Base-by-base conservation (phyloP, 2,797 vertebrate genomes). In the Brachyrhaphis roseni region DNA sequence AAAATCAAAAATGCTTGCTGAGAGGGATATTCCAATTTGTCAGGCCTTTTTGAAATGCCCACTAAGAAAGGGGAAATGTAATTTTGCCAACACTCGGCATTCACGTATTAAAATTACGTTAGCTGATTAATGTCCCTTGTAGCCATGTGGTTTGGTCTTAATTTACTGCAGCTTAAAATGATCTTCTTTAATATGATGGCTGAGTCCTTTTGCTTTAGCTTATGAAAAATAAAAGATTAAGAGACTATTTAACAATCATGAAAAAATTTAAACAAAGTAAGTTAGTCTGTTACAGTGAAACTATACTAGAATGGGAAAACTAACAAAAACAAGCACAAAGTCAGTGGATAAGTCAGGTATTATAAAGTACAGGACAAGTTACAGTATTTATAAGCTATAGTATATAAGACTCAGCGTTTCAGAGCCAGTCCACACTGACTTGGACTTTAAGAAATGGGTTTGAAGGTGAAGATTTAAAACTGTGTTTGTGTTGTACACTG, bases 131-230 rank as follows among this genome's bases (percentile, higher is more conserved):
- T 18, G 16, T 11, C 23, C 51, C 51, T 26, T 53, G 51, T 1
- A 12, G 26, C 26, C 11, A 28, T 59, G 11, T 59, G 15, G 4
- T 74, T 59, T 36, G 0, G 16, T 10, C 45, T 53, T 43, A 18
- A 72, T 72, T 75, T 73, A 74, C 77, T 39, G 76, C 53, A 36
- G 34, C 15, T 47, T 82, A 23, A 78, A 3, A 79, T 45, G 8
- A 83, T 76, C 66, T 49, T 31, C 16, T 79, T 74, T 59, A 71
- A 81, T 74, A 41, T 79, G 23, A 46, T 73, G 62, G 31, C 15
- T 36, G 45, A 64, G 62, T 20, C 8, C 62, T 20, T 34, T 64
- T 1, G 1, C 34, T 64, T 18, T 39, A 31, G 16, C 62, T 64
- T 20, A 36, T 10, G 18, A 20, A 64, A 64, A 64, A 36, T 10